phyloP scores from a whole-genome alignment of 2,797 vertebrate genomes.

The Pantherophis vulpinus region DNA sequence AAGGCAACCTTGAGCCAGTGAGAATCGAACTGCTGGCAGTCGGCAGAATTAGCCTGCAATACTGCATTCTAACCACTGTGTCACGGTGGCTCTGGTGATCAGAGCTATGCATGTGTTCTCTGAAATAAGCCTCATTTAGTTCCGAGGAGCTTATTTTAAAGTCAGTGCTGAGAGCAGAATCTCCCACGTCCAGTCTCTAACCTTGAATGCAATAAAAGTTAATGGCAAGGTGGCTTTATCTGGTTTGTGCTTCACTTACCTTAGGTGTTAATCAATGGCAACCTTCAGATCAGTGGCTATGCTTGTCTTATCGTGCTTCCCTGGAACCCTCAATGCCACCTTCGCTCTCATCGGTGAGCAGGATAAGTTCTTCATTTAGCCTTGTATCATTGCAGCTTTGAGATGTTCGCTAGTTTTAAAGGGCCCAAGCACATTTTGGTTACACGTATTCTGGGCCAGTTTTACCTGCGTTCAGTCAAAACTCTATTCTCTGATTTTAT shows the following conservation, averaged over 20 bases:
- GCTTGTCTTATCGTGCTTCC: neutral
- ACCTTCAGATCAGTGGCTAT: neutral
- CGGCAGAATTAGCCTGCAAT: no score
- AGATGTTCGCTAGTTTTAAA: neutral
- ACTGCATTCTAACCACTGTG: no score
- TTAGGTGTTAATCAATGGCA: slow-evolving; percentile 13
- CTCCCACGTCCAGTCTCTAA: neutral
- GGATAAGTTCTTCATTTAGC: neutral
- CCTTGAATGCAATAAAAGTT: neutral
- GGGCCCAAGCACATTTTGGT: neutral
- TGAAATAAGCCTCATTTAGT: neutral
- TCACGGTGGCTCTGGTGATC: no score
- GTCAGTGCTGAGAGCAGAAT: neutral
- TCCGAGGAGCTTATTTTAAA: neutral
- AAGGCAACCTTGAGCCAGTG: no score
- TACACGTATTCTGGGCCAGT: neutral
- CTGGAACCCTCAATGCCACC: neutral
- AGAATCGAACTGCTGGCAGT: no score
- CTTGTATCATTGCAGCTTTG: neutral
- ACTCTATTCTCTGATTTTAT: neutral
- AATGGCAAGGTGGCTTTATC: neutral
- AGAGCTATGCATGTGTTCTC: neutral
- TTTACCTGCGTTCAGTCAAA: neutral
- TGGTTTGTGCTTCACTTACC: neutral
- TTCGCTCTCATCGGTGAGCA: neutral